These are phyloP conservation scores for Myocastor coypus DNA, from an alignment of 2,113 vertebrate species.

Conservation along the genomic window DNA sequence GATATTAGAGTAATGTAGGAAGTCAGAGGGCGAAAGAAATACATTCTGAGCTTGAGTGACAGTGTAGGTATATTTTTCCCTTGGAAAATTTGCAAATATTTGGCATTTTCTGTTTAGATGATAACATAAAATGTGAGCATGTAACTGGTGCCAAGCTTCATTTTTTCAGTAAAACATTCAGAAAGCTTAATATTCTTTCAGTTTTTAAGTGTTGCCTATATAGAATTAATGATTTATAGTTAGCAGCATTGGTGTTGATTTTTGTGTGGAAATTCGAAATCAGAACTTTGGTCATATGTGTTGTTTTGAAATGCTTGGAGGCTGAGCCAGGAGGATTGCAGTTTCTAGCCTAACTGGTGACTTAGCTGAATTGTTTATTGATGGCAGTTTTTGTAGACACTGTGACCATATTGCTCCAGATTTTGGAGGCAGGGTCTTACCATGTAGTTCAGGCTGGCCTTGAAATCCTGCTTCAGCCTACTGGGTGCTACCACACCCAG, in stretches of 20 bases:
- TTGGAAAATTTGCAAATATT: neutral
- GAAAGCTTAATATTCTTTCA: neutral
- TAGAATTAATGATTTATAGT: neutral
- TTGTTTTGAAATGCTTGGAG: conserved; percentile 54
- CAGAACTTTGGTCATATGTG: neutral
- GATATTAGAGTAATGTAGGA: neutral
- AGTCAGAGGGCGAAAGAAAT: conserved; percentile 7
- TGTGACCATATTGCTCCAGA: neutral
- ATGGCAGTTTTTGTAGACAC: neutral
- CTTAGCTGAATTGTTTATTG: neutral
- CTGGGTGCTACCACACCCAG: neutral
- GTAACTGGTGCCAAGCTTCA: neutral
- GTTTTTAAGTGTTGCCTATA: neutral
- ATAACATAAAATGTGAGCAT: neutral
- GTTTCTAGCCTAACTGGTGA: neutral
- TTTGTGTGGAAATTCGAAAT: no score
- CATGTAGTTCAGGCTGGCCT: neutral
- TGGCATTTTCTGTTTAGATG: neutral
- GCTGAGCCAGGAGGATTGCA: neutral
- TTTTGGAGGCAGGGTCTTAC: neutral
- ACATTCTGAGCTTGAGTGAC: conserved; percentile 23
- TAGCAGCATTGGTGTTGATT: no score
- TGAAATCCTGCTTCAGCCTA: neutral
- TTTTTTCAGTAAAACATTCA: neutral
- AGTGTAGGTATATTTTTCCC: neutral